These are phyloP conservation scores for Pentalonia nigronervosa DNA, from an alignment of 1,140 invertebrate species.

Conservation along the genomic window DNA sequence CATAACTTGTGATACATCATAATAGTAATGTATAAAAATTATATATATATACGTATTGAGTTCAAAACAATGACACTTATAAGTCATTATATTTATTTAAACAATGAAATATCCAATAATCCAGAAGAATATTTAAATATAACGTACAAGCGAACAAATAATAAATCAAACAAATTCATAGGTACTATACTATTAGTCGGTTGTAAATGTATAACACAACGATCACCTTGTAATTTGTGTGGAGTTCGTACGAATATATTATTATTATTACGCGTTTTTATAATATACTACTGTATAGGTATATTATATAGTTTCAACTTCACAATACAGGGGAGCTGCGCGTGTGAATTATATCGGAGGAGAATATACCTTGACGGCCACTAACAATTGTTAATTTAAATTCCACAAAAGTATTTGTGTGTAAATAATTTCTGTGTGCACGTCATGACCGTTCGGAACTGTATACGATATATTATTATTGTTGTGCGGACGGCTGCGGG, in stretches of 20 bases:
- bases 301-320: background rate
- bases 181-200: background rate
- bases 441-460: background rate
- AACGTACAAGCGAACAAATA: background rate
- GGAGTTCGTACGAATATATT: background rate
- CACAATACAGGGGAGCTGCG: background rate
- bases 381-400: constrained; percentile 18
- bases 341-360: background rate
- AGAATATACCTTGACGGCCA: background rate
- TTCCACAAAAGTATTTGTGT: constrained; percentile 16
- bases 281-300: background rate
- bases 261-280: background rate
- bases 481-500: background rate
- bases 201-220: background rate
- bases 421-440: background rate
- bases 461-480: background rate
- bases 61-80: background rate
- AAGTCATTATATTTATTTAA: background rate
- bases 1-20: background rate
- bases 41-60: background rate
- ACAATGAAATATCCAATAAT: background rate
- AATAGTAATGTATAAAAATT: background rate
- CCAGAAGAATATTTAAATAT: background rate
- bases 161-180: background rate
- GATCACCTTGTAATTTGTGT: background rate